A percentile compares a stretch with the other conserved stretches of the same genome.
Evolutionary conservation across 1,140 invertebrate genomes (phyloP).

Genomic region (Ectropis grisescens): DNA sequence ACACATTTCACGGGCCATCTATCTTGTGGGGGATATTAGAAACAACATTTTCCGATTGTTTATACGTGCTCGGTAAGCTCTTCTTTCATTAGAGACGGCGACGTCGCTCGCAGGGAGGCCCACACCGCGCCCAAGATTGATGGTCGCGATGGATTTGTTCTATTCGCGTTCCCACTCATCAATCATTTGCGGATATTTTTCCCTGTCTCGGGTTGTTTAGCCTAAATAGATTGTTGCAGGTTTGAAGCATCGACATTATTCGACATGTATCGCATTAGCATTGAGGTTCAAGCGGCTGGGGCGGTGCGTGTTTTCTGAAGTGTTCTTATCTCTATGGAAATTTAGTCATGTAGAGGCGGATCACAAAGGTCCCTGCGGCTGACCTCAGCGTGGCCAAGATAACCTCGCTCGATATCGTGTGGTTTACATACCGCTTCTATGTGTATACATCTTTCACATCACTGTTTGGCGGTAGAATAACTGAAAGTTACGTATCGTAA

Average conservation of each 20-base stretch:
- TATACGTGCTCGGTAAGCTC: conserved; percentile 59
- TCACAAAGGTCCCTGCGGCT: too few species aligned
- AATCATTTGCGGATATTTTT: conserved; percentile 68
- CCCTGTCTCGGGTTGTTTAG: conserved; percentile 66
- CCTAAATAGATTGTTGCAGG: conserved; percentile 62
- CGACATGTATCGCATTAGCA: conserved; percentile 51
- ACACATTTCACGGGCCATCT: conserved; percentile 28
- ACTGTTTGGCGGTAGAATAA: too few species aligned
- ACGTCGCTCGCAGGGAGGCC: conserved; percentile 46
- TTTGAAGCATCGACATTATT: conserved; percentile 41
- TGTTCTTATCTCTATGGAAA: too few species aligned
- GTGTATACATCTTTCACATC: too few species aligned
- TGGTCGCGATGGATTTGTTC: conserved; percentile 63
- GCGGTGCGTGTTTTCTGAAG: conserved; percentile 10
- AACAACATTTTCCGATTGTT: conserved; percentile 60
- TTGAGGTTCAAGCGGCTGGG: conserved; percentile 9
- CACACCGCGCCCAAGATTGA: conserved; percentile 55
- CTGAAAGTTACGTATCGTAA: too few species aligned
- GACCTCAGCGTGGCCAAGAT: too few species aligned
- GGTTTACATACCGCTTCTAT: too few species aligned
- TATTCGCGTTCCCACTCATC: conserved; percentile 61
- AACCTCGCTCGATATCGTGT: too few species aligned
- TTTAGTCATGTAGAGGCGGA: too few species aligned
- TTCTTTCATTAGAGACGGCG: conserved; percentile 62
- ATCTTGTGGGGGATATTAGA: conserved; percentile 50